Percentiles rank a stretch among this genome's conserved stretches.
phyloP scores from a whole-genome alignment of 1,140 invertebrate genomes.

The Hetaerina americana region DNA sequence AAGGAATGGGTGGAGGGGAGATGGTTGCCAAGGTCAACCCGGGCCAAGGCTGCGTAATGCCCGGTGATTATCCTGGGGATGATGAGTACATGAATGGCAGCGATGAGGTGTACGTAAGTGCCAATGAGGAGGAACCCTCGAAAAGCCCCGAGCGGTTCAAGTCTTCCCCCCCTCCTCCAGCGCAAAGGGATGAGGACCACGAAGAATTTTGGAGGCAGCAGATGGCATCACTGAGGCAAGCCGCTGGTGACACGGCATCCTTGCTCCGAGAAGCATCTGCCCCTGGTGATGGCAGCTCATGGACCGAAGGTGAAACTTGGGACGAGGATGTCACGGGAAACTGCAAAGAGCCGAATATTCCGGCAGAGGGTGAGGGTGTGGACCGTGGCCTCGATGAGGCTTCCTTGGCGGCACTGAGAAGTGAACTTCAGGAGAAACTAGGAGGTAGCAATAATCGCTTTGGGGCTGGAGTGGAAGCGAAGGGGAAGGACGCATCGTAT shows the following conservation, averaged over 20 bases:
- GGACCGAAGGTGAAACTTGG: not conserved
- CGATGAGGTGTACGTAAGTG: too few relatives aligned
- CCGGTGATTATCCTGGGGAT: too few relatives aligned
- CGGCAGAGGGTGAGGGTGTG: not conserved
- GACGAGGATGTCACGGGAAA: not conserved
- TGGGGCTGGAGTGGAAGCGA: slow-evolving; percentile 40
- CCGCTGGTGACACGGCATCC: slow-evolving; percentile 9
- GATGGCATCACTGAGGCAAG: slow-evolving; percentile 11
- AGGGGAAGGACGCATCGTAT: slow-evolving; percentile 24
- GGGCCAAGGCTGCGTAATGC: too few relatives aligned
- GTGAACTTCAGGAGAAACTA: slow-evolving; percentile 53
- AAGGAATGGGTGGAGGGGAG: too few relatives aligned
- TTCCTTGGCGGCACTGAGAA: slow-evolving; percentile 51
- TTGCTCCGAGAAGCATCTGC: slow-evolving; percentile 5
- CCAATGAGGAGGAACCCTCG: not conserved
- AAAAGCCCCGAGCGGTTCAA: too few relatives aligned
- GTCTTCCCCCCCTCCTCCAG: not conserved
- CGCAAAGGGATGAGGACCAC: not conserved
- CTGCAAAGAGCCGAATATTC: not conserved
- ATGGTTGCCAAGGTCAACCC: too few relatives aligned
- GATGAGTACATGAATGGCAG: too few relatives aligned
- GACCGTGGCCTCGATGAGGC: slow-evolving; percentile 48
- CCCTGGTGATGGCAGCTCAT: not conserved
- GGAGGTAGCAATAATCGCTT: slow-evolving; percentile 18
- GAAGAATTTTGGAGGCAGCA: slow-evolving; percentile 15